Conservation (phyloP, 2,888 invertebrate species). For the Rhagonycha fulva region DNA sequence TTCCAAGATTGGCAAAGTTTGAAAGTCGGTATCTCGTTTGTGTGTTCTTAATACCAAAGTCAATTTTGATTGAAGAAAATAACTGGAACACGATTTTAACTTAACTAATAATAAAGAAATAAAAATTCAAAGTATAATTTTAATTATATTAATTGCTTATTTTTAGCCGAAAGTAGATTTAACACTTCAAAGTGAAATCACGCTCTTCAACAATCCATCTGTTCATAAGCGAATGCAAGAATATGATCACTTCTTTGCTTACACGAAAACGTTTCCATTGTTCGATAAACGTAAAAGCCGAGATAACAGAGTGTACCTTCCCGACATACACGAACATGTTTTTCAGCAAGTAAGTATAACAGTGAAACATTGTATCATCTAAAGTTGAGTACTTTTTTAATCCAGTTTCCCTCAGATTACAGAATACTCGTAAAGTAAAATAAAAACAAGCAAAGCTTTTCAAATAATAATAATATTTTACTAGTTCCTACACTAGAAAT, state of each 20-base stretch:
- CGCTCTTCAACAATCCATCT: slow-evolving; percentile 49
- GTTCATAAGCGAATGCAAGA: slow-evolving; percentile 30
- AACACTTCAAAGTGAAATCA: slow-evolving; percentile 37
- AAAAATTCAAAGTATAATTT: neutral
- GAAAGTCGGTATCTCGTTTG: neutral
- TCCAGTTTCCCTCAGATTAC: neutral
- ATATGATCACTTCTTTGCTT: slow-evolving; percentile 52
- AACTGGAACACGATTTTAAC: neutral
- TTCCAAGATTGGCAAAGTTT: neutral
- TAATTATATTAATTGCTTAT: neutral
- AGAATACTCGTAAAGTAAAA: neutral
- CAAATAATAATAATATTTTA: neutral
- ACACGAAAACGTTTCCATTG: slow-evolving; percentile 47
- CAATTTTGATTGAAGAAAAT: neutral
- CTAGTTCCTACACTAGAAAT: neutral
- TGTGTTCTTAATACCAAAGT: neutral
- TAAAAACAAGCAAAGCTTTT: neutral
- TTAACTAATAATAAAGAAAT: neutral
- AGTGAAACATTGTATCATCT: neutral
- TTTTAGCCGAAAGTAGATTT: slow-evolving; percentile 14
- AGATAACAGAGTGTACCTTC: slow-evolving; percentile 47
- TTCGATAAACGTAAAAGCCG: slow-evolving; percentile 49
- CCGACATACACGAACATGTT: slow-evolving; percentile 49
- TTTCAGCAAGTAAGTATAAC: slow-evolving; percentile 47
- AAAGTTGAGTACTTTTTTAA: neutral